Percentiles rank a stretch among this genome's conserved stretches.
phyloP scores from a whole-genome alignment of 2,888 invertebrate species.

The Hesperia comma region DNA sequence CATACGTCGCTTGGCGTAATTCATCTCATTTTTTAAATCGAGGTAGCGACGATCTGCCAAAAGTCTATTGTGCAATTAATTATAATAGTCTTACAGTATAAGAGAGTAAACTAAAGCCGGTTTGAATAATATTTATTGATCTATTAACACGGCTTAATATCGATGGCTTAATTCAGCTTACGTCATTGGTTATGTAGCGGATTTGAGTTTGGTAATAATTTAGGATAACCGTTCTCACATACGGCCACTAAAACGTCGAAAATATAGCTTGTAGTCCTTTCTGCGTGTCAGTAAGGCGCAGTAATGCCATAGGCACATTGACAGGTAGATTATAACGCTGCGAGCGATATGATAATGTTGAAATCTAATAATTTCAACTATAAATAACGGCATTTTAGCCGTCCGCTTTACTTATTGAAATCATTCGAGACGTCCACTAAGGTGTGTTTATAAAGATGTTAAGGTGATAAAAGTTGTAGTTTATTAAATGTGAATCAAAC shows the following conservation, averaged over 20 bases:
- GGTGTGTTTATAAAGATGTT: conserved; percentile 2
- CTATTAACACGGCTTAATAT: background rate
- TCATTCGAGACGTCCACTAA: conserved; percentile 1
- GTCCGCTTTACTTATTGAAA: conserved; percentile 21
- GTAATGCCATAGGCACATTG: conserved; percentile 19
- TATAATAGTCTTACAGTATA: too few relatives aligned
- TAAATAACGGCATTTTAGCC: conserved; percentile 25
- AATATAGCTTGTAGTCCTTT: conserved; percentile 13
- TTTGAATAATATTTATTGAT: too few relatives aligned
- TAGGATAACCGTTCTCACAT: conserved; percentile 19
- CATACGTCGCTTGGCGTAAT: too few relatives aligned
- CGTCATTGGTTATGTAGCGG: background rate
- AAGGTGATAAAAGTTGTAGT: background rate
- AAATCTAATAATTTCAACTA: conserved; percentile 22
- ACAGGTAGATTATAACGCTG: conserved; percentile 27
- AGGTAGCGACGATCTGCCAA: too few relatives aligned
- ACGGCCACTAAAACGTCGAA: conserved; percentile 19
- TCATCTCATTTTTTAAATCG: background rate
- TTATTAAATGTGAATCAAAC: too few relatives aligned
- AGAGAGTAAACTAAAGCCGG: too few relatives aligned
- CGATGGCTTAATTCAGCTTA: conserved; percentile 14
- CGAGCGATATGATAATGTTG: conserved; percentile 27
- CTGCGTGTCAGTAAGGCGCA: conserved; percentile 4
- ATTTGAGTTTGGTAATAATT: background rate
- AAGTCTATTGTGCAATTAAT: too few relatives aligned